phyloP scores from a whole-genome alignment of 2,113 vertebrate genomes.

The Chlorodrepanis virens region DNA sequence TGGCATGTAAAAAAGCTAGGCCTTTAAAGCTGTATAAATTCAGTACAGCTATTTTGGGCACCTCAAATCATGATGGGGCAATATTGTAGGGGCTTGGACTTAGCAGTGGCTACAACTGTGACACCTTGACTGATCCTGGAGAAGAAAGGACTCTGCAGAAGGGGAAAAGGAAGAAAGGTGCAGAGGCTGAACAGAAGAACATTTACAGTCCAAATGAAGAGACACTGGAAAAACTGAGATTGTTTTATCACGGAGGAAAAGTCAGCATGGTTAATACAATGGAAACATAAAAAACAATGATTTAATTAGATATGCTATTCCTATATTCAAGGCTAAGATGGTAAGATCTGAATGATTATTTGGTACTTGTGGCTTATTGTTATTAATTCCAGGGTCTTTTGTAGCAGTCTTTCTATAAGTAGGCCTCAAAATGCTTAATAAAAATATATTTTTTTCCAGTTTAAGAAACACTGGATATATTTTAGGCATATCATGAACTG shows the following conservation, averaged over 20 bases:
- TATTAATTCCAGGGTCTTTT: neutral
- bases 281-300: neutral
- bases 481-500: neutral
- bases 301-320: neutral
- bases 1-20: neutral
- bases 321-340: neutral
- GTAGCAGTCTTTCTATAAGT: neutral
- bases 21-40: neutral
- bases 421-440: neutral
- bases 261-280: neutral
- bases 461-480: neutral
- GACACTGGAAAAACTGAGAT: neutral
- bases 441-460: neutral
- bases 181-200: neutral
- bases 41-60: neutral
- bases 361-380: neutral
- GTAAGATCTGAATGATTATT: neutral
- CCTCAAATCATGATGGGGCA: neutral
- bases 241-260: neutral
- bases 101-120: neutral
- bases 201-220: neutral
- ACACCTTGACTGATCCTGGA: fast-evolving
- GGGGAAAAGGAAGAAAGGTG: neutral
- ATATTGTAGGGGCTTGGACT: neutral
- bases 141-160: neutral